Conservation (phyloP, 2,888 invertebrate genomes). For the Calameuta pallipes region DNA sequence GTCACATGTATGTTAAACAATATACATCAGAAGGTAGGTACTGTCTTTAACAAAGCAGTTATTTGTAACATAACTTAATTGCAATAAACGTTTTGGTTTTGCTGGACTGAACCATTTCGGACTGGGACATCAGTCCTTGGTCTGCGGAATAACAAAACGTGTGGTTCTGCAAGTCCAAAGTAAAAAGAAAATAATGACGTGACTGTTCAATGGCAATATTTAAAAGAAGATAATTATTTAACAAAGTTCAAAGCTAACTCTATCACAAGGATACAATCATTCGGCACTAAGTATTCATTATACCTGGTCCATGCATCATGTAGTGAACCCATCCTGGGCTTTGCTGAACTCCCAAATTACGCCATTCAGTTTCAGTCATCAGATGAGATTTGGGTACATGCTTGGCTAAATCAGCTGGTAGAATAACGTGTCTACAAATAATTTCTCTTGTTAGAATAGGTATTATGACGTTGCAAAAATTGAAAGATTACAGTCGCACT, state of each 20-base stretch:
- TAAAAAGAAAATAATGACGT: not conserved
- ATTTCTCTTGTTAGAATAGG: not conserved
- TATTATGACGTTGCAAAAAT: not conserved
- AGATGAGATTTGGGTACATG: slow-evolving; percentile 89
- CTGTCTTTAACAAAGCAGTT: not conserved
- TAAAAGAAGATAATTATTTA: not conserved
- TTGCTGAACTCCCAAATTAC: slow-evolving; percentile 93
- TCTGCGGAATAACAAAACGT: slow-evolving; percentile 84
- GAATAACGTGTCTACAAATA: slow-evolving; percentile 83
- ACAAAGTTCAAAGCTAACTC: slow-evolving; percentile 3
- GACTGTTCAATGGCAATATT: not conserved
- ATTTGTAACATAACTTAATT: slow-evolving; percentile 12
- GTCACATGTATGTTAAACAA: not conserved
- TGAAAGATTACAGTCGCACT: slow-evolving; percentile 12
- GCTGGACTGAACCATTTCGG: slow-evolving; percentile 18
- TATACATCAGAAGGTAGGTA: not conserved
- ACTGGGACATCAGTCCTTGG: slow-evolving; percentile 58
- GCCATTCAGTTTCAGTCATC: slow-evolving; percentile 96
- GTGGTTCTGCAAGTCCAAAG: slow-evolving; percentile 74
- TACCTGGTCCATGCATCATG: slow-evolving; percentile 88
- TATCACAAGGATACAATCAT: not conserved
- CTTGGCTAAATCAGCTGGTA: slow-evolving; percentile 86
- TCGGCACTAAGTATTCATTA: not conserved
- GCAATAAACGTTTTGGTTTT: slow-evolving; percentile 21
- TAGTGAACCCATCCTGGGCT: slow-evolving; percentile 92